These are phyloP conservation scores for Coptotermes formosanus DNA, from an alignment of 1,140 invertebrate species.

Conservation along the genomic window DNA sequence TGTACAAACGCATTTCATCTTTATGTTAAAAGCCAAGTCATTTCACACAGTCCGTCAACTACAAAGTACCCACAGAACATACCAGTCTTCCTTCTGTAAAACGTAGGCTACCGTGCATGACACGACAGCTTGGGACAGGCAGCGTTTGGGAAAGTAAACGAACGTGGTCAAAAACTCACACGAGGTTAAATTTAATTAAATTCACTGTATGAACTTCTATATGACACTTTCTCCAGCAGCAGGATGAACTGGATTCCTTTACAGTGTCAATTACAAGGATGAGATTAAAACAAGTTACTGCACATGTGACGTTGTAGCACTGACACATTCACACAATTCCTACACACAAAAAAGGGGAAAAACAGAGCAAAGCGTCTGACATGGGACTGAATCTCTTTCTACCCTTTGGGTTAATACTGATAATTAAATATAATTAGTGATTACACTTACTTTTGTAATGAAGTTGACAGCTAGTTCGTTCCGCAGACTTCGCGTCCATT, in stretches of 20 bases:
- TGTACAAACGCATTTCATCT: not conserved
- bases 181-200: constrained; percentile 10
- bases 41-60: not conserved
- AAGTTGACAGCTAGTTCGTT: not conserved
- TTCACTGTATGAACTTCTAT: constrained; percentile 1
- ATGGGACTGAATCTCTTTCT: not conserved
- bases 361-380: not conserved
- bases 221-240: not conserved
- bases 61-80: not conserved
- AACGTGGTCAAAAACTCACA: constrained; percentile 6
- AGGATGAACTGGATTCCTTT: not conserved
- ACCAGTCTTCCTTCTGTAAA: not conserved
- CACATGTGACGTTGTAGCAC: not conserved
- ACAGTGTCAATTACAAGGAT: not conserved
- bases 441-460: not conserved
- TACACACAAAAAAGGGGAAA: not conserved
- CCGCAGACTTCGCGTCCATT: not conserved
- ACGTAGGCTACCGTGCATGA: not conserved
- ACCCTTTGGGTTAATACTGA: constrained; percentile 11
- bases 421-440: constrained; percentile 18
- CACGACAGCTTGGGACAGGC: constrained; percentile 4
- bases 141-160: not conserved
- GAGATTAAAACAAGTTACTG: not conserved
- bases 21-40: not conserved
- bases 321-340: no score